Base-by-base conservation (phyloP, 1,140 invertebrate species). In the Subanguina moxae region DNA sequence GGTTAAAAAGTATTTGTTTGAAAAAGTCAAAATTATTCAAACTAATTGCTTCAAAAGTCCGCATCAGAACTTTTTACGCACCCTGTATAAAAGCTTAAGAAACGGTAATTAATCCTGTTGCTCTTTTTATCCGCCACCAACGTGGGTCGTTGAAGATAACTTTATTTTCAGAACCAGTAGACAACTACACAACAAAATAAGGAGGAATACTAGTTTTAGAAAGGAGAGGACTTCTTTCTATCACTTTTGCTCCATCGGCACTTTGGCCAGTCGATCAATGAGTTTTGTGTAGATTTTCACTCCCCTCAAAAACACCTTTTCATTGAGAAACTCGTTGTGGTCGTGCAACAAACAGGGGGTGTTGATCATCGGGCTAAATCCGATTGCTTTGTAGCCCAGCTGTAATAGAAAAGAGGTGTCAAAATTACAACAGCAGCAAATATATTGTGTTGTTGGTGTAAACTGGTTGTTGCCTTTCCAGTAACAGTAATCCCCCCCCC, bases 331-430 rank as follows among this genome's bases (percentile, higher is more conserved):
- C 76, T 92, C 90, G 76, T 92, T 87, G 58, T 61, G 58, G 76
- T 90, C 90, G 76, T 92, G 90, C 5, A 91, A 82, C 0, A 89
- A 82, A 0, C 89, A 85, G 0, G 87, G 87, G 0, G 89, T 90
- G 74, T 88, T 86, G 64, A 88, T 89, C 84, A 91, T 89, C 0
- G 90, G 90, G 0, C 89, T 90, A 81, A 92, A 90, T 30, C 90
- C 90, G 48, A 92, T 82, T 0, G 89, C 90, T 1, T 88, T 88
- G 42, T 90, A 86, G 9, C 88, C 89, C 43, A 85, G 82, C 77
- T 86, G 75, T 30, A 82, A 68, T 73, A 52, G 46, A 9, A 32
- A 7, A 48, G 8, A 30, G 19, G 32, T 38, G 32, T 5, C 3
- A 5, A 11, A 38, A 38, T 43, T 63, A 63, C 19, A 46, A 42